phyloP scores from a whole-genome alignment of 1,140 invertebrate genomes.

The Drosophila carrolli region DNA sequence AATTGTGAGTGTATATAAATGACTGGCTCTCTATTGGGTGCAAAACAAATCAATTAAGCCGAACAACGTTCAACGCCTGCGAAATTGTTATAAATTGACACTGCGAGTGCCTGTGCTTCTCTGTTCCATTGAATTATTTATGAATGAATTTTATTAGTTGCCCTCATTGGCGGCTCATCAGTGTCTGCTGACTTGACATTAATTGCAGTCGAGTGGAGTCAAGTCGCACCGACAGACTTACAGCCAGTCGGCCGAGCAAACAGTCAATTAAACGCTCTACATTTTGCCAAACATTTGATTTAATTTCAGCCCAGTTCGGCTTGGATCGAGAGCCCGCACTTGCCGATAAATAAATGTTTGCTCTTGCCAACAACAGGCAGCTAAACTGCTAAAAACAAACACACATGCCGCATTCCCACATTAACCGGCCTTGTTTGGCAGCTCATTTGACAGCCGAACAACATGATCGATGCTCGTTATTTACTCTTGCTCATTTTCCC shows the following conservation, averaged over 20 bases:
- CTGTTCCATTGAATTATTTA: slow-evolving; percentile 77
- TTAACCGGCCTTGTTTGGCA: slow-evolving; percentile 61
- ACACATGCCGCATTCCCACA: slow-evolving; percentile 73
- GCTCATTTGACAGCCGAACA: slow-evolving; percentile 74
- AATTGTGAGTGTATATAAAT: slow-evolving; percentile 27
- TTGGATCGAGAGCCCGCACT: slow-evolving; percentile 14
- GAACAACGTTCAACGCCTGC: slow-evolving; percentile 57
- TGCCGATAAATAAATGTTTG: slow-evolving; percentile 50
- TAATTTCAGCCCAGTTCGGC: slow-evolving; percentile 39
- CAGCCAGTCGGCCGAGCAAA: slow-evolving; percentile 22
- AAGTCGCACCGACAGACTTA: slow-evolving; percentile 26
- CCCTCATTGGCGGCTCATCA: slow-evolving; percentile 80
- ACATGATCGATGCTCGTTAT: slow-evolving; percentile 71
- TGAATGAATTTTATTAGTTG: slow-evolving; percentile 82
- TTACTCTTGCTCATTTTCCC: slow-evolving; percentile 32
- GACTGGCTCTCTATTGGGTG: slow-evolving; percentile 53
- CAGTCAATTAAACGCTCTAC: slow-evolving; percentile 77
- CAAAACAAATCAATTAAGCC: slow-evolving; percentile 80
- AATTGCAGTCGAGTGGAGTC: slow-evolving; percentile 61
- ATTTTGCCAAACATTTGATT: slow-evolving; percentile 76
- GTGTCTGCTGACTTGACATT: slow-evolving; percentile 66
- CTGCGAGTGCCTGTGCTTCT: slow-evolving; percentile 12
- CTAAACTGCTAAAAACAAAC: slow-evolving; percentile 23
- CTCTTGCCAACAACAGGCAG: neutral
- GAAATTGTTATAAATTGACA: slow-evolving; percentile 80